Base-by-base conservation (phyloP, 2,113 vertebrate genomes). In the Eupsittula cactorum region DNA sequence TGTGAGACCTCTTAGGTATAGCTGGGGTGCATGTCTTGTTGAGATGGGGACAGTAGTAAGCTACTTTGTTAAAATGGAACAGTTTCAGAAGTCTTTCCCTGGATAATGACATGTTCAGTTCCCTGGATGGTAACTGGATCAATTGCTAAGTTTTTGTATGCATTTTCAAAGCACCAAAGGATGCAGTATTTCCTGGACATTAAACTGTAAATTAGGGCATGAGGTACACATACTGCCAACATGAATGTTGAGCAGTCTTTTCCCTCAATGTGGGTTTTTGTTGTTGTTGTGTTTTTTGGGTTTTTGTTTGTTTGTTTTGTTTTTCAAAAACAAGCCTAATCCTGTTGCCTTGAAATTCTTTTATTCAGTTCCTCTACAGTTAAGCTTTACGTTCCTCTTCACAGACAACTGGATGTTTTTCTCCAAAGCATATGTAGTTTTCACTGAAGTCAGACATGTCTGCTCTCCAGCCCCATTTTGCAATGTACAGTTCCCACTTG, bases 291-390 rank as follows among this genome's bases (percentile, higher is more conserved):
- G 11, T 13, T 47, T 47, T 47, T 49, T 24, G 23, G 23, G 47
- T 10, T 27, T 27, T 27, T 50, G 13, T 50, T 50, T 50, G 13
- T 27, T 50, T 50, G 42, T 44, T 44, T 50, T 16, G 79, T 92
- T 92, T 79, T 65, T 82, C 60, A 91, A 94, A 96, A 81, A 83
- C 70, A 94, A 85, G 70, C 77, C 57, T 2, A 10, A 6, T 83
- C 70, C 46, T 35, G 29, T 95, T 95, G 92, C 80, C 82, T 97
- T 97, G 82, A 95, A 95, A 89, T 87, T 88, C 41, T 96, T 98
- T 97, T 97, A 97, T 97, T 97, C 86, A 42, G 24, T 86, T 94
- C 60, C 49, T 93, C 87, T 95, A 79, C 93, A 92, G 69, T 94
- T 85, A 88, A 92, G 77, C 62, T 96, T 94, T 90, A 62, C 2